These are phyloP conservation scores for Misgurnus mizolepis DNA, from an alignment of 2,113 vertebrate genomes.

Conservation along the genomic window DNA sequence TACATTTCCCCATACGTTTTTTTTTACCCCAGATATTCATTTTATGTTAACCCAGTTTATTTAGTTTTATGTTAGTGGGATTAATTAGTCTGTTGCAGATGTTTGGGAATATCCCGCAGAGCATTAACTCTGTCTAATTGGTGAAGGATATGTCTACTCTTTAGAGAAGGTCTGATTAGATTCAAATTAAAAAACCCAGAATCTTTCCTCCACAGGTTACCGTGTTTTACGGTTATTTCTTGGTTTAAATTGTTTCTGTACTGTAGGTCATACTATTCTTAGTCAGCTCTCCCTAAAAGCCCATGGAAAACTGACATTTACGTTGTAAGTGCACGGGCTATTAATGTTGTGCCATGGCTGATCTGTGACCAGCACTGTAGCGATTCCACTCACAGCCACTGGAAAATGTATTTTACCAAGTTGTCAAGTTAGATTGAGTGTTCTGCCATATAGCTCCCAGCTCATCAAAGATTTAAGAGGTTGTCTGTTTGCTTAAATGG, in stretches of 20 bases:
- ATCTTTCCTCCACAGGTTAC: background rate
- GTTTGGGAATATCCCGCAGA: conserved; percentile 8
- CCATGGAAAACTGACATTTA: conserved; percentile 23
- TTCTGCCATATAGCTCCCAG: conserved; percentile 30
- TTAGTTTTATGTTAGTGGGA: conserved; percentile 24
- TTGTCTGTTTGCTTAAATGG: conserved; percentile 31
- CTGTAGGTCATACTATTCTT: background rate
- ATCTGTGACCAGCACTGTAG: conserved; percentile 24
- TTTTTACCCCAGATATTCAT: conserved; percentile 19
- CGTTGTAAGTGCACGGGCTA: background rate
- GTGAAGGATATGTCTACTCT: background rate
- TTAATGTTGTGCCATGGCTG: conserved; percentile 17
- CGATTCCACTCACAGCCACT: conserved; percentile 36
- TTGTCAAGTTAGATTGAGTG: conserved; percentile 52
- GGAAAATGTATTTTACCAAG: conserved; percentile 42
- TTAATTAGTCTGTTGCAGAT: conserved; percentile 20
- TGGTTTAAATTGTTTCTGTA: background rate
- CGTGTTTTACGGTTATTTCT: conserved; percentile 1
- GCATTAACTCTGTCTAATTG: conserved; percentile 9
- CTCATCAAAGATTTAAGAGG: conserved; percentile 51
- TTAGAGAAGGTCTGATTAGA: conserved; percentile 9
- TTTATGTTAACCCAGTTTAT: background rate
- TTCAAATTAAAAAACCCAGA: background rate
- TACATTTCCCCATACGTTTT: background rate
- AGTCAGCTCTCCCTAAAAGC: background rate